Evolutionary conservation across 2,888 invertebrate species (phyloP).

Genomic region (Dione juno): DNA sequence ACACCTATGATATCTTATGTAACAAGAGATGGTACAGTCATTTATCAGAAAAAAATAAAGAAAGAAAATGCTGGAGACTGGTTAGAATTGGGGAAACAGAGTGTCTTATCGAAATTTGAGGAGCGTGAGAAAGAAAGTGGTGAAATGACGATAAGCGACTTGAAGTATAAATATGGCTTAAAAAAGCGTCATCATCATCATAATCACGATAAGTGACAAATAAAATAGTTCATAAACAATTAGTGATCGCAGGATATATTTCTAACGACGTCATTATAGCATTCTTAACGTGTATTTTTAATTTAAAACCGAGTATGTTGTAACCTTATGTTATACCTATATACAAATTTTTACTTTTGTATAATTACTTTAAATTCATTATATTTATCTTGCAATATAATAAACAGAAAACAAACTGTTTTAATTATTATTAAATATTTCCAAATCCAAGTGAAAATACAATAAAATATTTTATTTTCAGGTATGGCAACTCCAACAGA

Average conservation of each 20-base stretch:
- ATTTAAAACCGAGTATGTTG: background rate
- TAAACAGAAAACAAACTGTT: too few species aligned
- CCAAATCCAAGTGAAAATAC: background rate
- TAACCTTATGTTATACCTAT: too few species aligned
- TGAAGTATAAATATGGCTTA: conserved; percentile 46
- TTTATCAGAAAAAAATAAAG: conserved; percentile 73
- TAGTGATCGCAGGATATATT: background rate
- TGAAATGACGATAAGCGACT: conserved; percentile 45
- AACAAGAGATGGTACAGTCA: conserved; percentile 70
- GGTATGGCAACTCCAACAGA: conserved; percentile 15
- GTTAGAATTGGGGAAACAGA: conserved; percentile 58
- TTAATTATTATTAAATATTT: too few species aligned
- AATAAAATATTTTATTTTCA: conserved; percentile 18
- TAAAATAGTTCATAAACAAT: background rate
- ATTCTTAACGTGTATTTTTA: background rate
- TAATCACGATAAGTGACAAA: conserved; percentile 33
- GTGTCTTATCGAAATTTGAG: conserved; percentile 36
- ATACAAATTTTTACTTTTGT: background rate
- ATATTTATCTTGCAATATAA: too few species aligned
- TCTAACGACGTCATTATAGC: background rate
- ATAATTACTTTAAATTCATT: background rate
- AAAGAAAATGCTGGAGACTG: conserved; percentile 70
- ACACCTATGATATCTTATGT: conserved; percentile 75
- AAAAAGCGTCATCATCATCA: conserved; percentile 41
- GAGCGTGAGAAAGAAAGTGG: conserved; percentile 47